phyloP scores from a whole-genome alignment of 2,888 invertebrate species.

The Eristalis pertinax region DNA sequence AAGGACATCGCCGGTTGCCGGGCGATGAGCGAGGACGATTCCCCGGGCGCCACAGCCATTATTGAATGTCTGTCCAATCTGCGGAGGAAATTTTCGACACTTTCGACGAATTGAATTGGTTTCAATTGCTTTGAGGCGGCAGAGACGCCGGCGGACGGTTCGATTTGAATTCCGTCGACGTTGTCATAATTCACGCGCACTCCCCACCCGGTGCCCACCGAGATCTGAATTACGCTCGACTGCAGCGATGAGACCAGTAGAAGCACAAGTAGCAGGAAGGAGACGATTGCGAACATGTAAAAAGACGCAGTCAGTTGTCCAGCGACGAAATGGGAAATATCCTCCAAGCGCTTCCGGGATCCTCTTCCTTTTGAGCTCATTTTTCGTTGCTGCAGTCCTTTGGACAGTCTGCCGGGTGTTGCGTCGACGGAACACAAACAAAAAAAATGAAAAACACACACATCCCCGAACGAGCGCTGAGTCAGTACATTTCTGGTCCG shows the following conservation, averaged over 20 bases:
- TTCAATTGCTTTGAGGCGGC: neutral
- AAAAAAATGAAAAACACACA: neutral
- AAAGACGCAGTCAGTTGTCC: conserved; percentile 1
- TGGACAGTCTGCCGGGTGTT: neutral
- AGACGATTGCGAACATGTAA: neutral
- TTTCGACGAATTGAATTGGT: neutral
- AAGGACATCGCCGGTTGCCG: neutral
- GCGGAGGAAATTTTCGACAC: conserved; percentile 10
- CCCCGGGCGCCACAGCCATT: conserved; percentile 40
- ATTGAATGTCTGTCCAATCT: conserved; percentile 43
- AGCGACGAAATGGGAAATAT: neutral
- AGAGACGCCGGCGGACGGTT: neutral
- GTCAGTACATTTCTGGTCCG: conserved; percentile 32
- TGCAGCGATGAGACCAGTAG: neutral
- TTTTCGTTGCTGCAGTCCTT: conserved; percentile 5
- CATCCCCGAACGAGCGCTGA: neutral
- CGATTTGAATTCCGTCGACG: conserved; percentile 34
- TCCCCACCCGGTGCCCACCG: too few species aligned
- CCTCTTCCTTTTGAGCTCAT: neutral
- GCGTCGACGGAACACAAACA: neutral
- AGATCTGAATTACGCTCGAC: neutral
- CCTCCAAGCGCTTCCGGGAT: conserved; percentile 22
- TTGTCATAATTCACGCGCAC: conserved; percentile 24
- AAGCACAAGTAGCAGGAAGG: neutral
- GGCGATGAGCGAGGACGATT: conserved; percentile 16